These are phyloP conservation scores for Antheraea assamensis DNA, from an alignment of 2,888 invertebrate species.

Conservation along the genomic window DNA sequence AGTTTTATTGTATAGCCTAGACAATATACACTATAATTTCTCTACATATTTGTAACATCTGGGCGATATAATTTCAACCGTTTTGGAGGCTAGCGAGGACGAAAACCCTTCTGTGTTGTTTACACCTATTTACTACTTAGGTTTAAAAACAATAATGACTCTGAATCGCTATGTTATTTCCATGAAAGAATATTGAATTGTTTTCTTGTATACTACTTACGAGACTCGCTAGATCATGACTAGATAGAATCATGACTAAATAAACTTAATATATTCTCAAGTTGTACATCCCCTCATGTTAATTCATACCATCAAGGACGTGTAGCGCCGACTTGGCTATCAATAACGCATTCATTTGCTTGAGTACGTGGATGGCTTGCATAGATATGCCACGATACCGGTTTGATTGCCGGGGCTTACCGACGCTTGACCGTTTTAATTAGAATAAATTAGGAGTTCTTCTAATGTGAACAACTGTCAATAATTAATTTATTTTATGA, in stretches of 20 bases:
- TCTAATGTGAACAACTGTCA: neutral
- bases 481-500: neutral
- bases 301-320: slow-evolving; percentile 20
- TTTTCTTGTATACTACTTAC: neutral
- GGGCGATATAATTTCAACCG: too few species aligned
- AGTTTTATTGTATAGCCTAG: too few species aligned
- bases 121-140: too few species aligned
- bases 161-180: too few species aligned
- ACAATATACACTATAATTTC: too few species aligned
- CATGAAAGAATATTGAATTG: neutral
- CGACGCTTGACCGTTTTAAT: slow-evolving; percentile 22
- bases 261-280: slow-evolving; percentile 10
- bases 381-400: neutral
- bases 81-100: too few species aligned
- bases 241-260: neutral
- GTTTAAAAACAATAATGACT: too few species aligned
- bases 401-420: slow-evolving; percentile 13
- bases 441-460: slow-evolving; percentile 25
- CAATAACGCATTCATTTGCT: slow-evolving; percentile 29
- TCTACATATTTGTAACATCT: too few species aligned
- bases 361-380: slow-evolving; percentile 23
- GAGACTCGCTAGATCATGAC: neutral
- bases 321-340: slow-evolving; percentile 22
- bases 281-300: slow-evolving; percentile 11
- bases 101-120: too few species aligned